phyloP scores from a whole-genome alignment of 2,113 vertebrate genomes.

The Pelecanus crispus region DNA sequence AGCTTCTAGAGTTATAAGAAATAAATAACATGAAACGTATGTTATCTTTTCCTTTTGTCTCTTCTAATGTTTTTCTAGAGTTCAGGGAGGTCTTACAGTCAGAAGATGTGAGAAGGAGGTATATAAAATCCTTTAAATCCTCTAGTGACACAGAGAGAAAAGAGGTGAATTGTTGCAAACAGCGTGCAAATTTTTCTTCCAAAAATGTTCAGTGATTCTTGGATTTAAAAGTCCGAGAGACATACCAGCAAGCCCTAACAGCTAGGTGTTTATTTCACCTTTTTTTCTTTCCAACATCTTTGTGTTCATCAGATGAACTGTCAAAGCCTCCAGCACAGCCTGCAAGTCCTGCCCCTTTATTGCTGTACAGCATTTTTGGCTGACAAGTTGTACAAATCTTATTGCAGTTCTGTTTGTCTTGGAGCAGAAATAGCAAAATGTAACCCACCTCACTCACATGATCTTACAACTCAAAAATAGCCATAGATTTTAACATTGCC shows the following conservation, averaged over 20 bases:
- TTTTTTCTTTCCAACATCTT: not conserved
- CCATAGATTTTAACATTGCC: fast-evolving
- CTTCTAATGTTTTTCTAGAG: not conserved
- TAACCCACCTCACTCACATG: not conserved
- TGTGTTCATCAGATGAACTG: not conserved
- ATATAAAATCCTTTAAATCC: not conserved
- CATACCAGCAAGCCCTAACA: not conserved
- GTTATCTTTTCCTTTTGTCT: not conserved
- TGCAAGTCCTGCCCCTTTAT: not conserved
- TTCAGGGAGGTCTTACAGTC: not conserved
- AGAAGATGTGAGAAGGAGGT: not conserved
- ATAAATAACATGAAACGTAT: not conserved
- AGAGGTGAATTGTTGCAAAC: not conserved
- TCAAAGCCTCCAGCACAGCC: not conserved
- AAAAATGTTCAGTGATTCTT: not conserved
- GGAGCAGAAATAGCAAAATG: not conserved
- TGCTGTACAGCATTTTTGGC: not conserved
- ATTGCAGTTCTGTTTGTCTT: not conserved
- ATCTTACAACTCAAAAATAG: not conserved
- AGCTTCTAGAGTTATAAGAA: not conserved
- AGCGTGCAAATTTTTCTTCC: not conserved
- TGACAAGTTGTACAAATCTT: not conserved
- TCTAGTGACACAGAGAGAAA: not conserved
- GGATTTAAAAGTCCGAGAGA: not conserved
- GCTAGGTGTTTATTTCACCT: not conserved